Conservation (phyloP, 2,888 invertebrate genomes). For the Shargacucullia verbasci region DNA sequence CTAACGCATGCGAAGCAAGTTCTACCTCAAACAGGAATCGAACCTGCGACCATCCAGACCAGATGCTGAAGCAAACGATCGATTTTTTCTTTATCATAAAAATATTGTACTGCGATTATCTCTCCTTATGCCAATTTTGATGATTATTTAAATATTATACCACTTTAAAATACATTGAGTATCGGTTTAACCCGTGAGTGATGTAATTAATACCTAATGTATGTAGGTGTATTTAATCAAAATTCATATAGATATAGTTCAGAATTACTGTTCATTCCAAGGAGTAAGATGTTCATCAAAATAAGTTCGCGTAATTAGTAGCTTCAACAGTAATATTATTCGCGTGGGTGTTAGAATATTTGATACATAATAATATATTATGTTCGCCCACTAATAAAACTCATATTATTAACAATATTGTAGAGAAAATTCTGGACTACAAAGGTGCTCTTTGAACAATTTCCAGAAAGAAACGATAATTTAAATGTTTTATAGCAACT, state of each 20-base stretch:
- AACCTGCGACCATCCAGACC: too few relatives aligned
- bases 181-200: too few relatives aligned
- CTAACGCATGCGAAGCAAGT: too few relatives aligned
- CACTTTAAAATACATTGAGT: too few relatives aligned
- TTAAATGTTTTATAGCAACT: conserved; percentile 20
- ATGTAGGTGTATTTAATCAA: too few relatives aligned
- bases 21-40: too few relatives aligned
- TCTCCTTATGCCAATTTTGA: too few relatives aligned
- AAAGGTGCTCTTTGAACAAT: conserved; percentile 25
- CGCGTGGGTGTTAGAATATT: conserved; percentile 31
- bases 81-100: too few relatives aligned
- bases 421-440: conserved; percentile 23
- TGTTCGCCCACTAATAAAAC: conserved; percentile 18
- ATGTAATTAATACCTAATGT: too few relatives aligned
- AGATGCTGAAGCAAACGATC: too few relatives aligned
- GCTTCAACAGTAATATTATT: conserved; percentile 8
- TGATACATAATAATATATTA: conserved; percentile 4
- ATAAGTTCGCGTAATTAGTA: conserved; percentile 24
- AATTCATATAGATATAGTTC: conserved; percentile 12
- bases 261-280: conserved; percentile 15
- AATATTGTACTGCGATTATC: too few relatives aligned
- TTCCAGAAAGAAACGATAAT: conserved; percentile 21
- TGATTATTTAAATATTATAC: too few relatives aligned
- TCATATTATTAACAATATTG: conserved; percentile 8
- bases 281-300: conserved; percentile 13